phyloP scores from a whole-genome alignment of 2,797 vertebrate species.

The Trematomus bernacchii region DNA sequence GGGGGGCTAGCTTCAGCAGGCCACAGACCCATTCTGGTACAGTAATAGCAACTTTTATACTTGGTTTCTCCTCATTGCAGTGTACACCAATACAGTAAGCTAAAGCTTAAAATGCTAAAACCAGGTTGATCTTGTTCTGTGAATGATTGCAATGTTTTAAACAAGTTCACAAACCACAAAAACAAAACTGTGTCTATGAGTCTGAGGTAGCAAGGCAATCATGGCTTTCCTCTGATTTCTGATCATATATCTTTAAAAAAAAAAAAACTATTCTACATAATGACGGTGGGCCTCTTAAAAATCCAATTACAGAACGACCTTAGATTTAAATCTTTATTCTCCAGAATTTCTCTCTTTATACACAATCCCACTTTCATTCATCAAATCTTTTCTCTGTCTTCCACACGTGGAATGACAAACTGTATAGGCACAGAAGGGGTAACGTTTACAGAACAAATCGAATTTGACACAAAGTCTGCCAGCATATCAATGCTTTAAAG shows the following conservation, averaged over 20 bases:
- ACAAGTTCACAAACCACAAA: conserved; percentile 77
- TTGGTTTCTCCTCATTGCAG: conserved; percentile 74
- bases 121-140: conserved; percentile 65
- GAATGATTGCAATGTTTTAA: conserved; percentile 65
- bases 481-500: conserved; percentile 73
- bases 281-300: conserved; percentile 60
- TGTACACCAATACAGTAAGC: conserved; percentile 78
- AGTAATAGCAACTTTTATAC: conserved; percentile 77
- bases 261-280: conserved; percentile 74
- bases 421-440: conserved; percentile 84
- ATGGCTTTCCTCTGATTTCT: conserved; percentile 95
- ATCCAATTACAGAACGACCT: conserved; percentile 64
- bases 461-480: conserved; percentile 60
- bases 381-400: conserved; percentile 58
- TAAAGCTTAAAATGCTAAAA: conserved; percentile 70
- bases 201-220: conserved; percentile 99
- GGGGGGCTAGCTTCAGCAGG: conserved; percentile 80
- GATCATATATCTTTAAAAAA: conserved; percentile 80
- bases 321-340: conserved; percentile 73
- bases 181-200: conserved; percentile 87
- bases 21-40: conserved; percentile 81
- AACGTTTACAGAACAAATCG: conserved; percentile 66
- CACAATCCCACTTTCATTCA: conserved; percentile 67
- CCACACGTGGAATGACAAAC: conserved; percentile 82
- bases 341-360: conserved; percentile 70